Percentiles rank a stretch among this genome's conserved stretches.
These are phyloP conservation scores for Rhinolophus sinicus DNA, from an alignment of 2,113 vertebrate genomes.

Conservation along the genomic window DNA sequence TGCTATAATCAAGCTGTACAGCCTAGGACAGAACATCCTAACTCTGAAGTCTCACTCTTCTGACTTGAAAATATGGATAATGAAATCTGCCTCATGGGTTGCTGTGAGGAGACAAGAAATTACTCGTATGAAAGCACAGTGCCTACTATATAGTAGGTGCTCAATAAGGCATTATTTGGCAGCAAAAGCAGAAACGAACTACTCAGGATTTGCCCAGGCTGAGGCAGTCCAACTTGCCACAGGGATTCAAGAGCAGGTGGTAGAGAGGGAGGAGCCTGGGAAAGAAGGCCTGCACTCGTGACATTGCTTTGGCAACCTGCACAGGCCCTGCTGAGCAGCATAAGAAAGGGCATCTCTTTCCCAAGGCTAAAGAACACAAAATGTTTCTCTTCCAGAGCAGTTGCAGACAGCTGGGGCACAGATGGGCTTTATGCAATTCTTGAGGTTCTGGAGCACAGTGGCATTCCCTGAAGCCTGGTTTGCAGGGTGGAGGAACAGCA, in stretches of 20 bases:
- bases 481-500: not conserved
- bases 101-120: not conserved
- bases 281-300: rapidly evolving
- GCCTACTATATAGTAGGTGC: not conserved
- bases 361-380: not conserved
- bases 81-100: not conserved
- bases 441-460: not conserved
- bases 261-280: not conserved
- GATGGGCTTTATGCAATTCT: not conserved
- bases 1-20: not conserved
- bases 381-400: not conserved
- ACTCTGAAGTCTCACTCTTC: not conserved
- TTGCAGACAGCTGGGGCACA: not conserved
- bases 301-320: rapidly evolving
- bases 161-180: not conserved
- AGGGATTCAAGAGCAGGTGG: rapidly evolving
- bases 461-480: not conserved
- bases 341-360: not conserved
- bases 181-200: not conserved
- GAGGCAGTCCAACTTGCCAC: not conserved
- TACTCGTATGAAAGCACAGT: not conserved
- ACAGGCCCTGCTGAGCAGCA: too few species aligned
- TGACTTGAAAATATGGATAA: not conserved
- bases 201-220: not conserved
- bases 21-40: not conserved